Conservation (phyloP, 1,140 invertebrate species). For the Branchinecta lindahli region DNA sequence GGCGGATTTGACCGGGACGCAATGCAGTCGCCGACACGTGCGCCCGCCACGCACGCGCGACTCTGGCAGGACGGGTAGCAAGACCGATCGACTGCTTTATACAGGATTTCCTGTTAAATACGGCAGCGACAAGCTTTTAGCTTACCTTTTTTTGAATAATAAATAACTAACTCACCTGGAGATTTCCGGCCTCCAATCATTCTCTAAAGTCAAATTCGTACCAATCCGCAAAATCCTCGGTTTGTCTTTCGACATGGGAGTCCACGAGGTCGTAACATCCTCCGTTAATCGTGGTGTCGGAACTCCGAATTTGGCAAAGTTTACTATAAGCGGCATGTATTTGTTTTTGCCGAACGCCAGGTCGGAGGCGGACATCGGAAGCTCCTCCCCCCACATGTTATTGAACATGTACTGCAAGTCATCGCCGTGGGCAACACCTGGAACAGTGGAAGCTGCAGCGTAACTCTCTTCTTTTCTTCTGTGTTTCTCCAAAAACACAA, state of each 20-base stretch:
- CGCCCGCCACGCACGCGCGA: too few species aligned
- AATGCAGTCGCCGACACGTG: too few species aligned
- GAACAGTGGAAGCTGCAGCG: not conserved
- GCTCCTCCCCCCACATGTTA: slow-evolving; percentile 24
- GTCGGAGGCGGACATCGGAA: slow-evolving; percentile 24
- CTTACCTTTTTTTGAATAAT: slow-evolving; percentile 11
- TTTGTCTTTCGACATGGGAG: slow-evolving; percentile 6
- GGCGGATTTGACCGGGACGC: too few species aligned
- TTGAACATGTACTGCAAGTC: slow-evolving; percentile 31
- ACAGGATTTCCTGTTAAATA: not conserved
- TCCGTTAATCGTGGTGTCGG: slow-evolving; percentile 17
- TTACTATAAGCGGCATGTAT: slow-evolving; percentile 24
- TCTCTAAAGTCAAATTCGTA: not conserved
- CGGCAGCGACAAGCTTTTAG: slow-evolving; percentile 7
- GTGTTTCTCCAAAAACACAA: too few species aligned
- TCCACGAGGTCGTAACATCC: slow-evolving; percentile 17
- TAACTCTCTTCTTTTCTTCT: too few species aligned
- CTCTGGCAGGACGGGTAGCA: too few species aligned
- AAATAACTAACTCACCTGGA: not conserved
- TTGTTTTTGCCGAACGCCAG: slow-evolving; percentile 25
- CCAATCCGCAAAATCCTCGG: slow-evolving; percentile 12
- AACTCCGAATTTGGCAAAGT: slow-evolving; percentile 25
- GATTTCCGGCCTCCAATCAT: slow-evolving; percentile 13
- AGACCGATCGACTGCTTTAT: slow-evolving; percentile 6
- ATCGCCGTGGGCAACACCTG: slow-evolving; percentile 31